Evolutionary conservation across 2,797 vertebrate genomes (phyloP).

Genomic region (Cossypha dichroa): DNA sequence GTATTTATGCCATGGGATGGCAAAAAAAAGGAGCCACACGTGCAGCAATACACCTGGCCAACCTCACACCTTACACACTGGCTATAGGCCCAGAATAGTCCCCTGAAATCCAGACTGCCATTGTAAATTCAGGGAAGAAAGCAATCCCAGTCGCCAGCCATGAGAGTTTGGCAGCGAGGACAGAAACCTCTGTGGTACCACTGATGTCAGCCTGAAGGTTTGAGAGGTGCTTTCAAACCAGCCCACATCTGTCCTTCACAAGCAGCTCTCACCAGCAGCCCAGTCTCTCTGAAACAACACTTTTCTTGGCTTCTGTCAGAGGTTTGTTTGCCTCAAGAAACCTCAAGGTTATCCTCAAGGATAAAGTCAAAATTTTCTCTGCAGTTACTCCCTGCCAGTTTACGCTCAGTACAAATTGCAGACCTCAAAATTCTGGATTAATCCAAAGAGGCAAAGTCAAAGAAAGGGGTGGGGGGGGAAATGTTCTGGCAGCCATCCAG

Average conservation of each 20-base stretch:
- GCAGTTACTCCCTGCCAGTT: slow-evolving; percentile 19
- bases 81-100: background rate
- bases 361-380: background rate
- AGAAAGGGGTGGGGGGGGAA: background rate
- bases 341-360: background rate
- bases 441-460: slow-evolving; percentile 36
- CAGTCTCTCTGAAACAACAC: background rate
- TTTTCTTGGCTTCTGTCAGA: background rate
- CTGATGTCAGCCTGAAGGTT: background rate
- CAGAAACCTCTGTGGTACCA: background rate
- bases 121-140: slow-evolving; percentile 13
- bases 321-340: slow-evolving; percentile 17
- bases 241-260: background rate
- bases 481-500: slow-evolving; percentile 32
- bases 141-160: background rate
- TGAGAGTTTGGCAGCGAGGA: background rate
- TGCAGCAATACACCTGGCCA: background rate
- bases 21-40: background rate
- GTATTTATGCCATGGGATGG: background rate
- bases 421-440: slow-evolving; percentile 29
- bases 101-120: background rate
- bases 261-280: background rate
- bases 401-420: slow-evolving; percentile 11
- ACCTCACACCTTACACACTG: background rate
- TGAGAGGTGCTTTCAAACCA: background rate